Conservation (phyloP, 2,888 invertebrate genomes). For the Automeris io region DNA sequence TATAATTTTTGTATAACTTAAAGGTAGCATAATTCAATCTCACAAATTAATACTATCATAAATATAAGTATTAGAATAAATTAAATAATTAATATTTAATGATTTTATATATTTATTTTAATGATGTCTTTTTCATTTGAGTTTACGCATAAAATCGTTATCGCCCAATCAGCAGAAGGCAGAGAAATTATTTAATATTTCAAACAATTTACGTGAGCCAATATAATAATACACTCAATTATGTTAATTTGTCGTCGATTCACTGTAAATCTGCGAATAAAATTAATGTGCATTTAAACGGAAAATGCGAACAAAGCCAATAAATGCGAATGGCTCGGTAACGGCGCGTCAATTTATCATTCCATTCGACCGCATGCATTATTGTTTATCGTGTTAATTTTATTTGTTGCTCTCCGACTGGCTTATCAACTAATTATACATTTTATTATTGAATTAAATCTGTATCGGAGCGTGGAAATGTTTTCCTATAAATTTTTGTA, state of each 20-base stretch:
- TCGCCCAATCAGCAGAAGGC: conserved; percentile 4
- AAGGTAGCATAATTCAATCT: too few relatives aligned
- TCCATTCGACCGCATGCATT: conserved; percentile 50
- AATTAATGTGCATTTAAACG: conserved; percentile 70
- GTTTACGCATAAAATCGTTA: too few relatives aligned
- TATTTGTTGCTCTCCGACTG: conserved; percentile 56
- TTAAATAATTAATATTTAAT: too few relatives aligned
- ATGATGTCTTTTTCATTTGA: too few relatives aligned
- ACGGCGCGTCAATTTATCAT: conserved; percentile 61
- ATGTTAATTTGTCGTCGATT: conserved; percentile 68
- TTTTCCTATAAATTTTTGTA: conserved; percentile 49
- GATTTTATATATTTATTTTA: too few relatives aligned
- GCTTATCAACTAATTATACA: conserved; percentile 65
- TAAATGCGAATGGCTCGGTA: conserved; percentile 55
- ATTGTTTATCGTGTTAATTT: conserved; percentile 72
- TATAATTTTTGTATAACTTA: too few relatives aligned
- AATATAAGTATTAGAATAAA: too few relatives aligned
- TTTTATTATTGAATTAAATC: conserved; percentile 57
- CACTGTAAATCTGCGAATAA: conserved; percentile 67
- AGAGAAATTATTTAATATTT: conserved; percentile 29
- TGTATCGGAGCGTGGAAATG: conserved; percentile 56
- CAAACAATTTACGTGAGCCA: conserved; percentile 38
- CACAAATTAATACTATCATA: too few relatives aligned
- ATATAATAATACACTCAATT: conserved; percentile 63
- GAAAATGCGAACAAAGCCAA: conserved; percentile 67